Percentiles rank a stretch among this genome's conserved stretches.
phyloP scores from a whole-genome alignment of 2,888 invertebrate species.

The Morpho deidamia region DNA sequence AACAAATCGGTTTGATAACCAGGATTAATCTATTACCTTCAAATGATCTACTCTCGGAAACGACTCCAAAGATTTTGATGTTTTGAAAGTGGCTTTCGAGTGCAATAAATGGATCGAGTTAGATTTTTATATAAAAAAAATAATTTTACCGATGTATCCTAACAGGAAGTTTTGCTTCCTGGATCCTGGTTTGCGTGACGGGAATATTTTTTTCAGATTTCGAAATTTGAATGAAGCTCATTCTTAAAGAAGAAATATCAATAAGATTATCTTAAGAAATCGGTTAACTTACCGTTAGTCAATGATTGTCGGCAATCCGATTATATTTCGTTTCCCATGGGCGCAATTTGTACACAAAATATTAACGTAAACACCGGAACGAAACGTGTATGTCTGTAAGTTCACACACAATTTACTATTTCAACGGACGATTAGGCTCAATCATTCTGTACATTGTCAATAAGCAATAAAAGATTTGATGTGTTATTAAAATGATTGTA shows the following conservation, averaged over 20 bases:
- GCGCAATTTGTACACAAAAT: conserved; percentile 42
- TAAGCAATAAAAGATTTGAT: conserved; percentile 11
- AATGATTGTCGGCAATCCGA: conserved; percentile 44
- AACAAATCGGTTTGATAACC: too few species aligned
- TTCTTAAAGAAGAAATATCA: conserved; percentile 39
- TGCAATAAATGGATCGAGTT: too few species aligned
- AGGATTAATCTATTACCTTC: too few species aligned
- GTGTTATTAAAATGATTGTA: conserved; percentile 4
- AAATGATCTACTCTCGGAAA: too few species aligned
- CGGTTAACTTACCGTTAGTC: conserved; percentile 49
- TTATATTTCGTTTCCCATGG: conserved; percentile 53
- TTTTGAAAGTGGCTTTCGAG: too few species aligned
- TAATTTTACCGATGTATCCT: too few species aligned
- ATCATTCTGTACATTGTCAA: conserved; percentile 9
- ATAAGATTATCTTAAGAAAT: conserved; percentile 28
- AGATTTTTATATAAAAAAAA: too few species aligned
- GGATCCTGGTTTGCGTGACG: too few species aligned
- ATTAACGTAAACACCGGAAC: conserved; percentile 51
- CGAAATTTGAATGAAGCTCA: too few species aligned
- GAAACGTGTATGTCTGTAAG: conserved; percentile 47
- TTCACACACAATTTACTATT: conserved; percentile 30
- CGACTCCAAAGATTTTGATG: too few species aligned
- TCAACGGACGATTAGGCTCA: conserved; percentile 4
- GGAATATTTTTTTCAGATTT: too few species aligned
- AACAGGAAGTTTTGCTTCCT: too few species aligned